phyloP scores from a whole-genome alignment of 2,888 invertebrate species.

The Seira ritae region DNA sequence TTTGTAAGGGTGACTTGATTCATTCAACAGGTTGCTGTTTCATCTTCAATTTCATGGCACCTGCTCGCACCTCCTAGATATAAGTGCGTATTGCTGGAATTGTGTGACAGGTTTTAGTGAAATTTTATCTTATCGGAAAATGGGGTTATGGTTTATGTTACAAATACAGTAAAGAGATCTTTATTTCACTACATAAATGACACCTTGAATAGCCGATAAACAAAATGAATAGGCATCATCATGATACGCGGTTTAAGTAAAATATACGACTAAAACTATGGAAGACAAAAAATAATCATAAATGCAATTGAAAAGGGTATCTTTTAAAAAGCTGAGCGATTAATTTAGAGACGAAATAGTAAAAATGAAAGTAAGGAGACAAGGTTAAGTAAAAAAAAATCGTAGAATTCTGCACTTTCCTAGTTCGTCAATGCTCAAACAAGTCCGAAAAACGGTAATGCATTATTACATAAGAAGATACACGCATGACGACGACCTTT shows the following conservation, averaged over 20 bases:
- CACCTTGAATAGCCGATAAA: background rate
- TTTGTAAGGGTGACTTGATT: slow-evolving; percentile 10
- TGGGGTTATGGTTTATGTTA: background rate
- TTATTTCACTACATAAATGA: slow-evolving; percentile 3
- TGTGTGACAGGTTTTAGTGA: background rate
- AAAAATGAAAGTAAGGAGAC: background rate
- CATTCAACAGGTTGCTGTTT: no score
- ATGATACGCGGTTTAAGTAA: background rate
- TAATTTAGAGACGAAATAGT: background rate
- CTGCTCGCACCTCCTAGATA: background rate
- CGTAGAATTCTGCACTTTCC: no score
- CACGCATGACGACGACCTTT: no score
- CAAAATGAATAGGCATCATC: background rate
- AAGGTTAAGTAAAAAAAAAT: no score
- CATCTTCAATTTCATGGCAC: slow-evolving; percentile 8
- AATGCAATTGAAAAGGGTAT: background rate
- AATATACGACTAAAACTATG: background rate
- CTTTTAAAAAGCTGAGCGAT: background rate
- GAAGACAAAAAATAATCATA: background rate
- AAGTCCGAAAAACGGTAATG: background rate
- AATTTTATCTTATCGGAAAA: slow-evolving; percentile 13
- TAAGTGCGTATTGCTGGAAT: no score
- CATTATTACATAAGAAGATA: no score
- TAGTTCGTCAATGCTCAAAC: no score
- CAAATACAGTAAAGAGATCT: slow-evolving; percentile 1